phyloP scores from a whole-genome alignment of 2,113 vertebrate species.

The Zeus faber region DNA sequence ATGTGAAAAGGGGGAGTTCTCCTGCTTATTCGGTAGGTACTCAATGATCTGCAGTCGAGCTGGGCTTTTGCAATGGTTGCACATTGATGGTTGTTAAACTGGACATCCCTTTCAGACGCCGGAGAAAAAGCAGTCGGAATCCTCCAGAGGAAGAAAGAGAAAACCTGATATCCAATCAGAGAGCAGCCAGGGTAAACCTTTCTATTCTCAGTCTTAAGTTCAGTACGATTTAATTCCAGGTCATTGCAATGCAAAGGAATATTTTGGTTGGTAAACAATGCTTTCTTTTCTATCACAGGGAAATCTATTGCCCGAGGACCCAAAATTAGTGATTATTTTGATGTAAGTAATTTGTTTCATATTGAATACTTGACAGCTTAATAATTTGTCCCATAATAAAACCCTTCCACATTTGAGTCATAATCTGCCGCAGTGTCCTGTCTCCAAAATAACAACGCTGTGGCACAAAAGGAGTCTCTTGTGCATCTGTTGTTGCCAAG shows the following conservation, averaged over 20 bases:
- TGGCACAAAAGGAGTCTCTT: conserved; percentile 3
- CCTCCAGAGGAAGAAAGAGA: conserved; percentile 93
- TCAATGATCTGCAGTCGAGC: neutral
- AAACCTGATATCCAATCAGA: conserved; percentile 97
- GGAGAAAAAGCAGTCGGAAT: conserved; percentile 95
- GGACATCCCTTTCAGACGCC: conserved; percentile 82
- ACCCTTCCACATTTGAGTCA: neutral
- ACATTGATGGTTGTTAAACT: neutral
- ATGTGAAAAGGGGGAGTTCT: conserved; percentile 64
- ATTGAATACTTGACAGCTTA: neutral
- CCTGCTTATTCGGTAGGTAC: conserved; percentile 64
- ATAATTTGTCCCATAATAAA: neutral
- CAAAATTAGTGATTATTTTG: conserved; percentile 99
- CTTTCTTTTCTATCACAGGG: conserved; percentile 73
- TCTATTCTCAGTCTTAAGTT: neutral
- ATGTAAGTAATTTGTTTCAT: conserved; percentile 78
- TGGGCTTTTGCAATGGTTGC: neutral
- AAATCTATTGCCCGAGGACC: conserved; percentile 89
- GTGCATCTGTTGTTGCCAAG: conserved; percentile 10
- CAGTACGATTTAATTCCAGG: neutral
- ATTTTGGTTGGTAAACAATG: neutral
- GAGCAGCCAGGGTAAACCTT: conserved; percentile 91
- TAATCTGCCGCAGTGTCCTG: conserved; percentile 8
- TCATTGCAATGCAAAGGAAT: conserved; percentile 3
- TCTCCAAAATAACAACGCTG: conserved; percentile 10